Evolutionary conservation across 2,797 vertebrate species (phyloP), one percentile per base, ranked within the genome.

Genomic region (Etheostoma nigrum): DNA sequence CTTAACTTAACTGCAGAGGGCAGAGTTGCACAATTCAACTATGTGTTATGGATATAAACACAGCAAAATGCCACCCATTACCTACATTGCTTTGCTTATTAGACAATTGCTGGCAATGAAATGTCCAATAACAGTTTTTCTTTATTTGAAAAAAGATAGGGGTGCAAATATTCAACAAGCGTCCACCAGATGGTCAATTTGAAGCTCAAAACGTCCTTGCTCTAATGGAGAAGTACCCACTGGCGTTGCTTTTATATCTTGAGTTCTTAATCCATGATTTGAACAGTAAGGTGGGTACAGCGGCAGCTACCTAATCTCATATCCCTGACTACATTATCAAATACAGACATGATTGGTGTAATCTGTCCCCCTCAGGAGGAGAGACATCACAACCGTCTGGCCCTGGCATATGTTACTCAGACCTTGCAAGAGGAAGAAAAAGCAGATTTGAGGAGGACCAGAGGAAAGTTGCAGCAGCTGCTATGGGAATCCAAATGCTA

Each of bases 401-500:
- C 91, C 42, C 66, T 89, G 68, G 78, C 89, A 25, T 95, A 94
- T 83, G 79, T 92, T 75, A 69, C 76, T 65, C 83, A 81, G 69
- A 63, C 66, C 6, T 81, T 91, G 72, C 80, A 69, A 51, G 40
- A 72, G 64, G 75, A 73, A 80, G 61, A 88, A 49, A 80, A 84
- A 60, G 15, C 45, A n/a, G 73, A 82, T 78, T 64, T 30, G 30
- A 79, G 49, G 60, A 72, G 23, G 49, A 86, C 85, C 71, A 93
- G 90, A 76, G 60, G 60, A 19, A 95, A 92, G 83, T 54, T 95
- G 76, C 94, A 94, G 80, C 76, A 86, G 74, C 86, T 94, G 33
- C 86, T 95, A 1, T 94, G 93, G 93, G 83, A 91, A 8, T 95
- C 93, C 10, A 73, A 74, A 21, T 86, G 82, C 21, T 95, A 92